phyloP scores from a whole-genome alignment of 2,888 invertebrate species.

The Elaeidobius kamerunicus region DNA sequence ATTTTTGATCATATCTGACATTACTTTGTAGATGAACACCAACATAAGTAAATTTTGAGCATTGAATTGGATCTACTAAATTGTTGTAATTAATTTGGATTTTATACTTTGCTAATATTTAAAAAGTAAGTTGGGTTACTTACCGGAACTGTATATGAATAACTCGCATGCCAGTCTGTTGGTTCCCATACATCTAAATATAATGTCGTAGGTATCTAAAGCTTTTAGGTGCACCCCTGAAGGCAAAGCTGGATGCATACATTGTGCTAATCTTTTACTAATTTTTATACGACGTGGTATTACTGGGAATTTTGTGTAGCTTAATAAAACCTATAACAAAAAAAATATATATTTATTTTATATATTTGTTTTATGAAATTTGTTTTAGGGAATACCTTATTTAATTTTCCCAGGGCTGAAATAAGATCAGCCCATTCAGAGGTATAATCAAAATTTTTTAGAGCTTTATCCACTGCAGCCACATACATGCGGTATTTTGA shows the following conservation, averaged over 20 bases:
- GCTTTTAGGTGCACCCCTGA: constrained; percentile 90
- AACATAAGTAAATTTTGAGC: too few relatives aligned
- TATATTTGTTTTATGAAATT: background rate
- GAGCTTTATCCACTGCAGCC: constrained; percentile 79
- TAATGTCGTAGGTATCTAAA: constrained; percentile 85
- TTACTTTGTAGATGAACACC: too few relatives aligned
- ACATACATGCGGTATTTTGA: constrained; percentile 79
- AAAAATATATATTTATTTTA: background rate
- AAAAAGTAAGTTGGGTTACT: constrained; percentile 25
- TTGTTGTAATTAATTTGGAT: too few relatives aligned
- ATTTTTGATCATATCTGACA: too few relatives aligned
- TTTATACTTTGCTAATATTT: too few relatives aligned
- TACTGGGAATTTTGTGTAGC: constrained; percentile 77
- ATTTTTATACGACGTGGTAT: constrained; percentile 85
- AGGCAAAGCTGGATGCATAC: constrained; percentile 89
- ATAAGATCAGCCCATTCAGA: constrained; percentile 95
- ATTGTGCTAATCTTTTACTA: constrained; percentile 87
- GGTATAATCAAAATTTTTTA: constrained; percentile 90
- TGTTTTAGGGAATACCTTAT: constrained; percentile 62
- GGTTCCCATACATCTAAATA: constrained; percentile 85
- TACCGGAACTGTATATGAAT: constrained; percentile 77
- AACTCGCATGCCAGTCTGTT: constrained; percentile 75
- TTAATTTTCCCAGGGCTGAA: constrained; percentile 82
- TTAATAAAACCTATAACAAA: constrained; percentile 64
- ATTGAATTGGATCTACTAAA: too few relatives aligned